phyloP scores from a whole-genome alignment of 2,113 vertebrate species.

The Myodes glareolus region DNA sequence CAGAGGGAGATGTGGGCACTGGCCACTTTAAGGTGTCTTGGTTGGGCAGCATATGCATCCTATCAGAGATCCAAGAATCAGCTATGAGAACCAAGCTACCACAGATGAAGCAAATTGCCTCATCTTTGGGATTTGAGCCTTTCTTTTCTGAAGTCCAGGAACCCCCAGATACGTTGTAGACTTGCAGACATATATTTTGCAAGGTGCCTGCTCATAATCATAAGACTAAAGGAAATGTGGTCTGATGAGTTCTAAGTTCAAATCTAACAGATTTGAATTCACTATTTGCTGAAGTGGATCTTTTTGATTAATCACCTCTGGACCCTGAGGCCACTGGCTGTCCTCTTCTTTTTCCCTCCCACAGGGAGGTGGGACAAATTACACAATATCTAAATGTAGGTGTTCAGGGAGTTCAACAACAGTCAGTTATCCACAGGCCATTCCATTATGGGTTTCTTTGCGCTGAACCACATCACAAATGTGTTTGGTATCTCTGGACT shows the following conservation, averaged over 20 bases:
- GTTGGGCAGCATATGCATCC: neutral
- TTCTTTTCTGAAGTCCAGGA: neutral
- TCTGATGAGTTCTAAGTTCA: neutral
- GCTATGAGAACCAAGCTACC: neutral
- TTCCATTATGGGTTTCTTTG: constrained; percentile 39
- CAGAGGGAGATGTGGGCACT: neutral
- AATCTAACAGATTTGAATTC: neutral
- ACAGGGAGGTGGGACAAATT: neutral
- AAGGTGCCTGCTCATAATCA: neutral
- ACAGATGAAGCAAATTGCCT: neutral
- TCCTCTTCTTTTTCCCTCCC: neutral
- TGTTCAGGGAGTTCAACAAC: accelerated
- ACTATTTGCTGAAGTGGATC: neutral
- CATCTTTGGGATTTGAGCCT: neutral
- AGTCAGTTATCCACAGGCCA: neutral
- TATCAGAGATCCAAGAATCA: neutral
- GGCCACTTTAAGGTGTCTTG: neutral
- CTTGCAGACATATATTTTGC: neutral
- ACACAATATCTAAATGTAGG: neutral
- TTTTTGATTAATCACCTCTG: neutral
- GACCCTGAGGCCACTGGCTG: neutral
- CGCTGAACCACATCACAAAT: neutral
- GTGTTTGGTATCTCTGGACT: constrained; percentile 48
- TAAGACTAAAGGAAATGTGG: neutral
- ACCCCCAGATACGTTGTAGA: neutral